Base-by-base conservation (phyloP, 2,113 vertebrate species). In the Arizona elegans region DNA sequence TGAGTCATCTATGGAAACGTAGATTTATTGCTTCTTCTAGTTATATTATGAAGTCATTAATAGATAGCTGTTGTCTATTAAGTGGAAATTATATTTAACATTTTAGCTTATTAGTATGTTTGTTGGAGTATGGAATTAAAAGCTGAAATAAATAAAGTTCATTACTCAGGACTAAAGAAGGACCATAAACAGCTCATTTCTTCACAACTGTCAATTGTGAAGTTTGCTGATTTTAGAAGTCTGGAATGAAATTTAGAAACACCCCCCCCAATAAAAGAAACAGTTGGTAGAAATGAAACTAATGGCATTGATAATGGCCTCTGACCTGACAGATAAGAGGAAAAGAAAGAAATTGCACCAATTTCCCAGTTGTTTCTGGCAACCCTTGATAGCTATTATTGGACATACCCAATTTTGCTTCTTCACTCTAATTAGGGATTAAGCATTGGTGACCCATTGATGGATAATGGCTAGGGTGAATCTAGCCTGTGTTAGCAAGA, bases 341-440 rank as follows among this genome's bases (percentile, higher is more conserved):
- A 21, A 58, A 53, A 58, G 21, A 86, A 86, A 62, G 1, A 5
- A 1, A 50, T 19, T 92, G 92, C 92, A 94, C 93, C 87, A 56
- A 13, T n/a, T 91, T 59, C 87, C 91, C 1, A 0, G 75, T 50
- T 70, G 29, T 85, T 94, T 91, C 65, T 53, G 52, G 26, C 89
- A 91, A 29, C 65, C 26, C 56, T 33, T 24, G 24, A 62, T 50
- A 87, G 81, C 92, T 9, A 26, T 95, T 93, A 23, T 4, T 53
- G 90, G 90, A 91, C 62, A 88, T 81, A 43, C 87, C 33, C 54
- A 90, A 10, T 0, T 92, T 92, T 91, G 56, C 26, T 92, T 91
- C 91, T 88, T 93, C n/a, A 21, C 23, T 13, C 91, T 93, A 55
- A 91, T 89, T 59, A 50, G 54, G 58, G 81, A 19, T 29, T 94